phyloP scores from a whole-genome alignment of 2,113 vertebrate genomes.

The Apeltes quadracus region DNA sequence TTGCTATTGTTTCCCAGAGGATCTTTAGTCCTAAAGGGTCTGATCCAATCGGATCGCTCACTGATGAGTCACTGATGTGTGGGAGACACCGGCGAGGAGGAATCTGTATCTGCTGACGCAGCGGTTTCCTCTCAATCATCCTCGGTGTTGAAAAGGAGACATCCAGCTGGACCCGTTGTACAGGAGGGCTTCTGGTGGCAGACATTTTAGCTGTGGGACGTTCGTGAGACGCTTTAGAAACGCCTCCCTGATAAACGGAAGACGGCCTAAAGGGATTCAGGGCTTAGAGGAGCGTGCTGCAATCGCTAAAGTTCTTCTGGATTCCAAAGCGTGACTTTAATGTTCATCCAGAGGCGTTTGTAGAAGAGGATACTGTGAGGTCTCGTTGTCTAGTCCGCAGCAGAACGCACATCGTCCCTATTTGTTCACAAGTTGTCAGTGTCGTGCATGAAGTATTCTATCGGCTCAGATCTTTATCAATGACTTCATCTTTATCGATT shows the following conservation, averaged over 20 bases:
- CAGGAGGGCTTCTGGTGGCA: background rate
- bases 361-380: background rate
- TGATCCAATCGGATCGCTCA: slow-evolving; percentile 35
- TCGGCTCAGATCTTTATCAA: too few species aligned
- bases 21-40: slow-evolving; percentile 2
- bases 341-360: background rate
- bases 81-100: slow-evolving; percentile 33
- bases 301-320: background rate
- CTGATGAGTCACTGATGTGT: slow-evolving; percentile 59
- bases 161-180: background rate
- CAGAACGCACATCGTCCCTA: too few species aligned
- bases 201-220: background rate
- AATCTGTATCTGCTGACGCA: slow-evolving; percentile 41
- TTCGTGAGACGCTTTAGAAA: background rate
- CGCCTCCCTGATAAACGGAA: background rate
- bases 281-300: background rate
- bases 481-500: background rate
- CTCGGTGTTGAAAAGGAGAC: background rate
- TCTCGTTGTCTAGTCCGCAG: too few species aligned
- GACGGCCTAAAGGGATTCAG: background rate
- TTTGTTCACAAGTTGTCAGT: too few species aligned
- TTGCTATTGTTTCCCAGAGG: background rate
- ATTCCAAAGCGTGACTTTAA: background rate
- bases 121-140: slow-evolving; percentile 11
- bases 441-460: too few species aligned